Evolutionary conservation across 2,888 invertebrate genomes (phyloP), one percentile per base, ranked within the genome.

Genomic region (Adelognathus sp.): DNA sequence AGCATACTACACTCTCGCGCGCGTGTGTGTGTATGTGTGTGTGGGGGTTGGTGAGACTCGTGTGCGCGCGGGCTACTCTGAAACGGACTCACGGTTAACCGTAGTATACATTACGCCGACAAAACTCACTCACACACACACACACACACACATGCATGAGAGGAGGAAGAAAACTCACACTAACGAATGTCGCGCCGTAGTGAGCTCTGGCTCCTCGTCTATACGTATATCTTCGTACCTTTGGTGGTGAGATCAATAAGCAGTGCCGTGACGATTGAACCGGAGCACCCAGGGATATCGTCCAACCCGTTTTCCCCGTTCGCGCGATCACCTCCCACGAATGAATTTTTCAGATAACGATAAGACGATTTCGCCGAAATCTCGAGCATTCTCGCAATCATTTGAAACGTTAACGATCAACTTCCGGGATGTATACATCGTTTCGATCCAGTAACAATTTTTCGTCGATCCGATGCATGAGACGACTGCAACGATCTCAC

Each of bases 241-340:
- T 89, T 87, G 82, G 87, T 89, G 86, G 87, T 88, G 91, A 89
- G 88, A 91, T 91, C 91, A 90, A 91, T 91, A 91, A 90, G 90
- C 91, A 91, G 90, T 90, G 89, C 88, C 88, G 90, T 90, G 87
- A 79, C 82, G 79, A 83, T 82, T 82, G 60, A 81, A 86, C 85
- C 84, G 72, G 81, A 78, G 76, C 76, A 74, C 83, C 80, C 75
- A 76, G 66, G 80, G 69, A 76, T 73, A 61, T 77, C 72, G 72
- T 75, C 74, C 58, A 41, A 73, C 29, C 76, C 63, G 46, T 67
- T 66, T 69, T 56, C 36, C 41, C 18, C 21, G 11, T 46, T 31
- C 24, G 9, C 16, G 33, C 44, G 9, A 18, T 3, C 7, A 6
- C 44, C 18, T 21, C 5, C 18, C 46, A 18, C 36, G 7, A 2